Evolutionary conservation across 64 coral and sea anemone species (phyloP).

Genomic region (Montipora capricornis): DNA sequence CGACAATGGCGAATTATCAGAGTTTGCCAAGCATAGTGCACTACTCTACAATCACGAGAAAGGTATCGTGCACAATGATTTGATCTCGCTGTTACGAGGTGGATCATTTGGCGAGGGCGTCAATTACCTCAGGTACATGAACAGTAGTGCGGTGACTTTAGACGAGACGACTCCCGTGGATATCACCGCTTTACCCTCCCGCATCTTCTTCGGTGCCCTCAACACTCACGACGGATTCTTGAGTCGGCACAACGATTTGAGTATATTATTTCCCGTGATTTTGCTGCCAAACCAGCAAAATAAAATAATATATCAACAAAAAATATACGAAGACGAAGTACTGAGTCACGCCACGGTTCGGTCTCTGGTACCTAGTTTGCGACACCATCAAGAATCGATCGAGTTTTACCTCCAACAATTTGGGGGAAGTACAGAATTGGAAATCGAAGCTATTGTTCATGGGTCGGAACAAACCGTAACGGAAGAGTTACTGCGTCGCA

Average conservation of each 20-base stretch:
- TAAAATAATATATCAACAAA: not conserved
- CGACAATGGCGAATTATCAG: not conserved
- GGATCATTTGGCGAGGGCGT: not conserved
- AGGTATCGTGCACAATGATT: not conserved
- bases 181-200: not conserved
- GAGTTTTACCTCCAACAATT: not conserved
- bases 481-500: not conserved
- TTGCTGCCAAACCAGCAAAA: not conserved
- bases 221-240: not conserved
- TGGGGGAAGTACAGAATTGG: not conserved
- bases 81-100: not conserved
- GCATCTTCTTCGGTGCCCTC: not conserved
- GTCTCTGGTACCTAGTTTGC: not conserved
- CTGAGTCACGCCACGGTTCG: not conserved
- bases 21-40: not conserved
- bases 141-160: not conserved
- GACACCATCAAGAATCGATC: not conserved
- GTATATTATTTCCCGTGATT: not conserved
- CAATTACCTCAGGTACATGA: not conserved
- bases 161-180: conserved; percentile 6
- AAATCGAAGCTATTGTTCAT: not conserved
- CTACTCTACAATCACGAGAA: not conserved
- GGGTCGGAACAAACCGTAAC: not conserved
- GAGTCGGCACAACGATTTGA: not conserved
- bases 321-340: not conserved